Base-by-base conservation (phyloP, 2,113 vertebrate species). In the Esox niger region DNA sequence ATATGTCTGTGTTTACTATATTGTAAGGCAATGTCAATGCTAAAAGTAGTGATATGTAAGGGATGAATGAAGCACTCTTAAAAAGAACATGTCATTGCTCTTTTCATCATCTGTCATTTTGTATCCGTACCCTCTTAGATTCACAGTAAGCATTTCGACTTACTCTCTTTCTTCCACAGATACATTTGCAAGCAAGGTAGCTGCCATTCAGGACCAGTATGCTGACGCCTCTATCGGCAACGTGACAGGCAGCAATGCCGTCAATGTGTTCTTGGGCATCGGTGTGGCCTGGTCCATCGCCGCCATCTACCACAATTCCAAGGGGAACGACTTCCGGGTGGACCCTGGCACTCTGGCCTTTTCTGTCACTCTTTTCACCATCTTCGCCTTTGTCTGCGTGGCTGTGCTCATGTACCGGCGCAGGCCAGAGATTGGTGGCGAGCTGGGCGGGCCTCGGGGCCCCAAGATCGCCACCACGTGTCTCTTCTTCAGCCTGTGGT, bases 251-350 rank as follows among this genome's bases (percentile, higher is more conserved):
- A 98, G 96, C 86, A 99, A 99, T 0, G 97, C 96, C 0, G 97
- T 99, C 68, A 99, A 99, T 1, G 96, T 98, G 76, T 99, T 98
- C 86, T 88, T 98, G 86, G 97, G 97, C 20, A 99, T 99, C 0
- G 97, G 97, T 0, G 93, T 98, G 78, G 97, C 97, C 43, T 99
- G 97, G 97, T 98, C 96, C 76, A 96, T 99, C 0, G 97, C 97
- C 0, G 96, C 97, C 74, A 87, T 99, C 82, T 96, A 95, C 87
- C 96, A 98, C 0, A 87, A 90, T 0, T 89, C 89, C 0, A 82
- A 94, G 0, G 94, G 93, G 57, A 76, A 92, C 64, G 60, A 86
- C 49, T 99, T 99, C 86, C 82, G 60, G 64, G 97, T 99, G 43
- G 87, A 94, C 9, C 95, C 97, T 0, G 97, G 97, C 68, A 98